phyloP scores from a whole-genome alignment of 92 coral and sea anemone genomes.

The Bergia puertoricense region DNA sequence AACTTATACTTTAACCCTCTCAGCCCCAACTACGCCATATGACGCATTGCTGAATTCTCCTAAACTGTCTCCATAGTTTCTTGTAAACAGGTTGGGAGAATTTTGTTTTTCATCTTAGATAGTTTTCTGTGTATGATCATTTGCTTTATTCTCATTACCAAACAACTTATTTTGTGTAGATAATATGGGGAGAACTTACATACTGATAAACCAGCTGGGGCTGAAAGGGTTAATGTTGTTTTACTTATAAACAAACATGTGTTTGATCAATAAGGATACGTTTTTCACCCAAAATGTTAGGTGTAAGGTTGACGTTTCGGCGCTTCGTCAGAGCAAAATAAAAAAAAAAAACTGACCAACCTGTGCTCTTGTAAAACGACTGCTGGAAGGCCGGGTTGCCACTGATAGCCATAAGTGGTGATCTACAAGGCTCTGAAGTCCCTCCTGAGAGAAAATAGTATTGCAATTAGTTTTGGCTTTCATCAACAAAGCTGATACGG shows the following conservation, averaged over 20 bases:
- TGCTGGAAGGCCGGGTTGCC: conserved; percentile 70
- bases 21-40: too few species aligned
- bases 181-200: too few species aligned
- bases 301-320: neutral
- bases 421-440: conserved; percentile 57
- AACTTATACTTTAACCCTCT: neutral
- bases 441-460: conserved; percentile 46
- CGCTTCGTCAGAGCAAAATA: neutral
- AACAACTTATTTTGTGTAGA: too few species aligned
- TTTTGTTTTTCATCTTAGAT: too few species aligned
- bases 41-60: too few species aligned
- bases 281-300: neutral
- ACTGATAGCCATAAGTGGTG: conserved; percentile 85
- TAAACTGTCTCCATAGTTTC: too few species aligned
- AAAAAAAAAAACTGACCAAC: conserved; percentile 26
- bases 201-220: too few species aligned
- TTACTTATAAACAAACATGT: neutral
- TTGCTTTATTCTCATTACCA: too few species aligned
- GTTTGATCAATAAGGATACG: neutral
- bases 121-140: too few species aligned
- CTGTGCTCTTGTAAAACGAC: conserved; percentile 81
- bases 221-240: too few species aligned
- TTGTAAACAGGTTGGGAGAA: too few species aligned
- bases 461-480: neutral
- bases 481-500: neutral